Conservation (phyloP, 2,888 invertebrate genomes). For the Drosophila birchii region DNA sequence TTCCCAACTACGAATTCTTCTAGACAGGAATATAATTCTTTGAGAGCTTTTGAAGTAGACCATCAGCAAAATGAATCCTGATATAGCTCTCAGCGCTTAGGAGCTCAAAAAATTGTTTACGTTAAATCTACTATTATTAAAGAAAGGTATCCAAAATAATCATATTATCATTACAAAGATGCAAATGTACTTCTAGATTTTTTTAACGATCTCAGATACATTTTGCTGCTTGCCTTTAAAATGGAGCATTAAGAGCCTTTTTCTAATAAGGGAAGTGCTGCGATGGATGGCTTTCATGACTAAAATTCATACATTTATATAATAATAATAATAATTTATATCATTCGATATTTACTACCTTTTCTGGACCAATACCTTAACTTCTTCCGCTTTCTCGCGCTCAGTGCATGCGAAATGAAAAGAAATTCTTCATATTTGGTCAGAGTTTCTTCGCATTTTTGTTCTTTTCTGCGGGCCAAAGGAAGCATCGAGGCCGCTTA, state of each 20-base stretch:
- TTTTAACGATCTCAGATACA: too few species aligned
- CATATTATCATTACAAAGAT: not conserved
- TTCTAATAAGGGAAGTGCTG: not conserved
- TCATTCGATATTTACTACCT: not conserved
- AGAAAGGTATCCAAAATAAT: not conserved
- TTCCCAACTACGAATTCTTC: not conserved
- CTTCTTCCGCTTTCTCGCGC: not conserved
- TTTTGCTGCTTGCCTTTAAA: not conserved
- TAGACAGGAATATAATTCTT: not conserved
- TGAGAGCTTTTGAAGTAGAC: not conserved
- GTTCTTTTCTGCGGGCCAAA: constrained; percentile 63
- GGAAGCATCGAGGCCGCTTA: constrained; percentile 62
- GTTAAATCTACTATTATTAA: not conserved
- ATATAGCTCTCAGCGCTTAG: not conserved
- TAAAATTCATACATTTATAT: too few species aligned
- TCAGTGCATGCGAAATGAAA: constrained; percentile 33
- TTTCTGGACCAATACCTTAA: too few species aligned
- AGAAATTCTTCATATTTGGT: constrained; percentile 76
- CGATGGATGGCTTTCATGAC: not conserved
- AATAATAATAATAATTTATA: too few species aligned
- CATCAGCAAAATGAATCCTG: not conserved
- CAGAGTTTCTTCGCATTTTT: constrained; percentile 46
- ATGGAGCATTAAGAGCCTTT: not conserved
- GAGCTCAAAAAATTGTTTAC: not conserved
- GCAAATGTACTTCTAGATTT: not conserved